Percentiles rank a stretch among this genome's conserved stretches.
These are phyloP conservation scores for Cinclus mexicanus DNA, from an alignment of 2,113 vertebrate genomes.

Conservation along the genomic window DNA sequence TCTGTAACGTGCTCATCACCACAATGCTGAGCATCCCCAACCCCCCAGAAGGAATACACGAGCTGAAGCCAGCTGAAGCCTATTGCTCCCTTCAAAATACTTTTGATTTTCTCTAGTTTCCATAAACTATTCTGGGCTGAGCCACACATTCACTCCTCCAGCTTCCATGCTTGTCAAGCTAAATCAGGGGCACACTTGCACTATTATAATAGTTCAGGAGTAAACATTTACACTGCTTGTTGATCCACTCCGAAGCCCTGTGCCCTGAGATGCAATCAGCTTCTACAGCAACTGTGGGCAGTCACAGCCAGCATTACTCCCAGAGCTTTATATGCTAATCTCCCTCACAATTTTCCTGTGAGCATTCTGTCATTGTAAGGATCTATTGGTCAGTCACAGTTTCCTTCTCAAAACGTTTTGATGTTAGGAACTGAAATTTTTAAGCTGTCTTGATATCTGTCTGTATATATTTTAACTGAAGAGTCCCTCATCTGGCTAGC, in stretches of 20 bases:
- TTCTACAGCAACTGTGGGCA: not conserved
- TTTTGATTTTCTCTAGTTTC: not conserved
- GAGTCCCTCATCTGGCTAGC: not conserved
- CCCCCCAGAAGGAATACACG: fast-evolving
- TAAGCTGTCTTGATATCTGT: not conserved
- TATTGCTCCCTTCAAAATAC: fast-evolving
- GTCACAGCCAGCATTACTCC: not conserved
- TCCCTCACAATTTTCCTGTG: not conserved
- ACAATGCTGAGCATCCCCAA: fast-evolving
- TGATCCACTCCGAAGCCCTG: fast-evolving
- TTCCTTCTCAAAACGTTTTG: not conserved
- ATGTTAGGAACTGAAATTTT: not conserved
- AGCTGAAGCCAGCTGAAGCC: fast-evolving
- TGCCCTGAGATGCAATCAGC: not conserved
- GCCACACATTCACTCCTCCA: fast-evolving
- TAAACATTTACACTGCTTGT: not conserved
- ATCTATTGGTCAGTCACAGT: not conserved
- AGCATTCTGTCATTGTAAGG: not conserved
- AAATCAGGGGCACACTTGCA: too few species aligned
- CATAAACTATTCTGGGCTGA: fast-evolving
- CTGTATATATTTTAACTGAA: not conserved
- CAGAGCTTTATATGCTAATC: fast-evolving
- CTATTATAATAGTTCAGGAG: not conserved
- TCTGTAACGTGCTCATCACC: fast-evolving
- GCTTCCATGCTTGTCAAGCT: fast-evolving